Evolutionary conservation across 2,113 vertebrate genomes (phyloP).

Genomic region (Suncus etruscus): DNA sequence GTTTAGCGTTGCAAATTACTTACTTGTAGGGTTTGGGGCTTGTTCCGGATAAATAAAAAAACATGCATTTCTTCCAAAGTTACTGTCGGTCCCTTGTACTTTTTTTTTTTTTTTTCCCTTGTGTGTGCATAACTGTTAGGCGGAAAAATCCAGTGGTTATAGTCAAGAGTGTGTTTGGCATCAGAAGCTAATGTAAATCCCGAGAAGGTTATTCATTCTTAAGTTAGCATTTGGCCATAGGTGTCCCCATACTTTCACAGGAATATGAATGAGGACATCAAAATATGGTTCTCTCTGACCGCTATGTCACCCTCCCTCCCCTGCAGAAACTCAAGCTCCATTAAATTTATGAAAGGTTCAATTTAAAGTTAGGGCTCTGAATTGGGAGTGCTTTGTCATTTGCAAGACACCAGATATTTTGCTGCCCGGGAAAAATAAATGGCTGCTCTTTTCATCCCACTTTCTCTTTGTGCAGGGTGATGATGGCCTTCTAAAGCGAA

Average conservation of each 20-base stretch:
- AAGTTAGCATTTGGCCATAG: slow-evolving; percentile 6
- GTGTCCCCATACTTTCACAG: slow-evolving; percentile 10
- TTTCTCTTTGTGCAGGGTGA: slow-evolving; percentile 16
- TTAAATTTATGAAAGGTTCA: slow-evolving; percentile 24
- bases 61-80: not conserved
- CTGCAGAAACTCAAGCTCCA: not conserved
- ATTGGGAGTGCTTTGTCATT: not conserved
- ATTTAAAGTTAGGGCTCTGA: not conserved
- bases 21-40: not conserved
- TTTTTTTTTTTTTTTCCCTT: not conserved
- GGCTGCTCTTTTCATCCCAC: not conserved
- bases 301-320: not conserved
- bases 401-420: not conserved
- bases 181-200: not conserved
- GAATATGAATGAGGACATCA: not conserved
- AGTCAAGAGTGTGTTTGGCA: not conserved
- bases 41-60: not conserved
- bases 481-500: slow-evolving; percentile 10
- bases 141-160: not conserved
- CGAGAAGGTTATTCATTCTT: not conserved
- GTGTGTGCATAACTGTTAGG: not conserved
- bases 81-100: not conserved
- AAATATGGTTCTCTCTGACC: slow-evolving; percentile 21
- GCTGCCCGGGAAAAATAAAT: not conserved
- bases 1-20: not conserved